These are phyloP conservation scores for Eubasilissa regina DNA, from an alignment of 1,140 invertebrate genomes.

Conservation along the genomic window DNA sequence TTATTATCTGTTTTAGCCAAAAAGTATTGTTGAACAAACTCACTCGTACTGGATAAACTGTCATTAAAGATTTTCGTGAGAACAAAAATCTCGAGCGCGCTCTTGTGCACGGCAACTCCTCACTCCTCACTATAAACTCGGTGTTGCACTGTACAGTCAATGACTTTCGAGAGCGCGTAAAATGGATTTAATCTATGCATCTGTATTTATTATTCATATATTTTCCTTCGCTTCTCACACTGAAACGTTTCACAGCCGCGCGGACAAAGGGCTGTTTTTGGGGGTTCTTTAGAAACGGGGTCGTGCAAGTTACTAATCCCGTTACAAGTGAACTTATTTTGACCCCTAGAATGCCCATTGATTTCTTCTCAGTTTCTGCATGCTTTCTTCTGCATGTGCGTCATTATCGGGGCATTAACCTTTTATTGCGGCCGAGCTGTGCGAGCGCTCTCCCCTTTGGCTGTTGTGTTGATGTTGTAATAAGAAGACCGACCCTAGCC, in stretches of 20 bases:
- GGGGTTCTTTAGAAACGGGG: conserved; percentile 46
- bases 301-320: conserved; percentile 52
- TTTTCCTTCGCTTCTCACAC: conserved; percentile 20
- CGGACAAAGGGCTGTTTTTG: conserved; percentile 44
- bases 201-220: conserved; percentile 39
- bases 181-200: conserved; percentile 47
- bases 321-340: conserved; percentile 45
- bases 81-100: conserved; percentile 16
- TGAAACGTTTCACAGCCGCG: conserved; percentile 31
- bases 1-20: no score
- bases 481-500: conserved; percentile 41
- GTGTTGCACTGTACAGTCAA: conserved; percentile 28
- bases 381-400: conserved; percentile 36
- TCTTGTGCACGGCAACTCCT: conserved; percentile 1
- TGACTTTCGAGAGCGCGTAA: conserved; percentile 35
- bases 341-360: conserved; percentile 51
- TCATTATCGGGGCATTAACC: conserved; percentile 61
- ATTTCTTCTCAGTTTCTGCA: conserved; percentile 26
- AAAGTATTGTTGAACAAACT: no score
- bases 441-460: conserved; percentile 9
- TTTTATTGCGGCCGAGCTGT: conserved; percentile 54
- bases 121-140: not conserved
- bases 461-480: conserved; percentile 49
- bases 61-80: conserved; percentile 11
- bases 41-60: no score